Evolutionary conservation across 2,797 vertebrate genomes (phyloP).

Genomic region (Lepus townsendii): DNA sequence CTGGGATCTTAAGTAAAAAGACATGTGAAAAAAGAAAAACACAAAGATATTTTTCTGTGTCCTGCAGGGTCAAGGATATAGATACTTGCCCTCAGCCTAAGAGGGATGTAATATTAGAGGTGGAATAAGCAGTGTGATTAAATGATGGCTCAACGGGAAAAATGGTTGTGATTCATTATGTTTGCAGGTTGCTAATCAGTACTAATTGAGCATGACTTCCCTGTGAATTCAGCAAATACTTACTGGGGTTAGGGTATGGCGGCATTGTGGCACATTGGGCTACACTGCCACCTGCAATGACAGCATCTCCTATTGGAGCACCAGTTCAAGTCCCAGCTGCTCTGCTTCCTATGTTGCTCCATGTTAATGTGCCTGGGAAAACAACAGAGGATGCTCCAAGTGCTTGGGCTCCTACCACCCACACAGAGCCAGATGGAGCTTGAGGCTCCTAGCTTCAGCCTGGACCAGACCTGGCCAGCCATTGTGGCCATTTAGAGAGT

Average conservation of each 20-base stretch:
- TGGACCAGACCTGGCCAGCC: too few relatives aligned
- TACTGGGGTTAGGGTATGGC: not conserved
- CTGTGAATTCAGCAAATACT: not conserved
- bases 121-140: not conserved
- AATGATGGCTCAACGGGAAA: not conserved
- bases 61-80: not conserved
- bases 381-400: too few relatives aligned
- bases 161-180: not conserved
- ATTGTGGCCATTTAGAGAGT: too few relatives aligned
- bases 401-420: too few relatives aligned
- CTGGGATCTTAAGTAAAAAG: conserved; percentile 46
- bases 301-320: too few relatives aligned
- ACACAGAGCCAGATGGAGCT: too few relatives aligned
- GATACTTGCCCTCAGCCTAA: not conserved
- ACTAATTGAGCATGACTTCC: not conserved
- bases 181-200: not conserved
- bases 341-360: too few relatives aligned
- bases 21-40: not conserved
- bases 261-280: too few relatives aligned
- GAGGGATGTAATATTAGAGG: not conserved
- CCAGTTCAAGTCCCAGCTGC: too few relatives aligned
- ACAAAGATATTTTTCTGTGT: not conserved
- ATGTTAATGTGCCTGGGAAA: too few relatives aligned
- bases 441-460: too few relatives aligned
- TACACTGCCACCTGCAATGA: too few relatives aligned